Conservation (phyloP, 2,888 invertebrate species). For the Linyphia triangularis region DNA sequence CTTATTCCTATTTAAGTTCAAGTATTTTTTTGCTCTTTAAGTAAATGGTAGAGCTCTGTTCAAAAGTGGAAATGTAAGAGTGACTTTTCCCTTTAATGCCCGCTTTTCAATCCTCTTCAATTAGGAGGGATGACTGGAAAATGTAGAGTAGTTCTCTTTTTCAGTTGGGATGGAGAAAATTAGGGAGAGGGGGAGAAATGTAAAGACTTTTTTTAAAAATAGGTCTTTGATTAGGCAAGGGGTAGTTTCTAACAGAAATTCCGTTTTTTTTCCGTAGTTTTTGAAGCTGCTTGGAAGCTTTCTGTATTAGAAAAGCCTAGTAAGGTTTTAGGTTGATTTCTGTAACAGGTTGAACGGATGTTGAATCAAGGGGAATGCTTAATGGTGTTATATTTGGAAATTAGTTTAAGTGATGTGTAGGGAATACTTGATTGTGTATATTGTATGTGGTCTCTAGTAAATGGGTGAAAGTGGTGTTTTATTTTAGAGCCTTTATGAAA, state of each 20-base stretch:
- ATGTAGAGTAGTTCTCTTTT: conserved; percentile 26
- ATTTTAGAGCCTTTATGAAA: no score
- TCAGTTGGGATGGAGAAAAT: not conserved
- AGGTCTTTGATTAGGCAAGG: not conserved
- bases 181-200: not conserved
- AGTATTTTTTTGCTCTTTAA: not conserved
- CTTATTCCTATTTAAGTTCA: conserved; percentile 8
- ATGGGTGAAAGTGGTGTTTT: no score
- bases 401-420: no score
- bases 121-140: conserved; percentile 39
- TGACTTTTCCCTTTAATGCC: conserved; percentile 11
- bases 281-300: no score
- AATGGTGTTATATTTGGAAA: no score
- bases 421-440: no score
- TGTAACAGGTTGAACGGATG: no score
- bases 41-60: conserved; percentile 50
- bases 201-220: no score
- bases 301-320: no score
- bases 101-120: conserved; percentile 45
- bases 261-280: not conserved
- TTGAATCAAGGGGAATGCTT: no score
- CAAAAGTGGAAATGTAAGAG: not conserved
- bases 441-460: no score
- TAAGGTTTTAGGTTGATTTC: no score
- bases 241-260: not conserved